A percentile compares a stretch with the other conserved stretches of the same genome.
Conservation (phyloP, 1,140 invertebrate species). For the Drosophila rhopaloa region DNA sequence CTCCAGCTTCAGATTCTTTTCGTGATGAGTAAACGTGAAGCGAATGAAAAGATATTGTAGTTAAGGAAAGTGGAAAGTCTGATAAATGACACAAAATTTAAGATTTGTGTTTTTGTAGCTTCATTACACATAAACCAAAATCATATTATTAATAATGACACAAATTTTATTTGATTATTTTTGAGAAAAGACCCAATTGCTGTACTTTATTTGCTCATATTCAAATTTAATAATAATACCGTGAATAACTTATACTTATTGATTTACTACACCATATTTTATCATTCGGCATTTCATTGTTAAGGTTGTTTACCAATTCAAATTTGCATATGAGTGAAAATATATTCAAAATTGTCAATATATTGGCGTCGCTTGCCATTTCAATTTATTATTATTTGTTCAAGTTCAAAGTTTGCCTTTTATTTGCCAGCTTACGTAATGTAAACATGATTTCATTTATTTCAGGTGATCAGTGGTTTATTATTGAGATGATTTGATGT, state of each 20-base stretch:
- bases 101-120: background rate
- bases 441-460: constrained; percentile 2
- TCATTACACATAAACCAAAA: background rate
- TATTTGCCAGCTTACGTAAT: constrained; percentile 16
- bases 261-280: constrained; percentile 41
- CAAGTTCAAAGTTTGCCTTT: constrained; percentile 38
- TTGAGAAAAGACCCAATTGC: background rate
- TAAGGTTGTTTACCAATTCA: constrained; percentile 25
- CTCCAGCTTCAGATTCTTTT: constrained; percentile 35
- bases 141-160: background rate
- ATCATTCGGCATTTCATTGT: constrained; percentile 31
- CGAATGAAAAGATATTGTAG: background rate
- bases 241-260: constrained; percentile 15
- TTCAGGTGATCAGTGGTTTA: constrained; percentile 11
- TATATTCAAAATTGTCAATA: constrained; percentile 41
- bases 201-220: background rate
- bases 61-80: constrained; percentile 25
- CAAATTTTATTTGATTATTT: too few relatives aligned
- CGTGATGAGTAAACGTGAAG: constrained; percentile 38
- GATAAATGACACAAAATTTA: background rate
- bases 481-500: constrained; percentile 17
- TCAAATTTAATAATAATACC: background rate
- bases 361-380: constrained; percentile 3
- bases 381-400: constrained; percentile 19
- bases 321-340: constrained; percentile 26